Base-by-base conservation (phyloP, 2,797 vertebrate genomes). In the Anomalospiza imberbis region DNA sequence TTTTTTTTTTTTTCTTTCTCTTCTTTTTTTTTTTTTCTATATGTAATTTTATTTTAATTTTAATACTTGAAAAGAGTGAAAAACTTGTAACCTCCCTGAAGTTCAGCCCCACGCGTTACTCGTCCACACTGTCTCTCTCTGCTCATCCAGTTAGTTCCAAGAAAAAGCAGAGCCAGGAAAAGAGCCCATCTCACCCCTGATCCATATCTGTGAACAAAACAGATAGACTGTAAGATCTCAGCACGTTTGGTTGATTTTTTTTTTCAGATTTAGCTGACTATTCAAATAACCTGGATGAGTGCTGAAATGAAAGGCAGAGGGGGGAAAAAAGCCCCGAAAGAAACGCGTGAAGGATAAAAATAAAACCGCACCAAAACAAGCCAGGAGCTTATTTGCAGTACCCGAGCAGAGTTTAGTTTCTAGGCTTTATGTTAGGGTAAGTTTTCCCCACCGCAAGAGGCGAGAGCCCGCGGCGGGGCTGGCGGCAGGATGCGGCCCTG, bases 1-100 rank as follows among this genome's bases (percentile, higher is more conserved):
- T 95, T 94, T 97, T 97, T 97, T 63, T 34, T 89, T 34, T 14
- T 20, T 62, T 63, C 2, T 7, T 13, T 4, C 3, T 17, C 4
- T 6, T 14, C 6, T 66, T 67, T 72, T 80, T 51, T 45, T 79
- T 80, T 92, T 55, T n/a, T 20, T 2, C 7, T 60, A 6, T 8
- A 63, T 92, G 80, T 78, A 95, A 97, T 97, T 97, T 97, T 96
- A 95, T 95, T 93, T 97, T 96, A 96, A 97, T 97, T 98, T 97
- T 96, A 96, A 97, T 91, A 96, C 96, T 97, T 95, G 93, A 93
- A 96, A 93, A 88, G 94, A 92, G 91, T 92, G 96, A 94, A 80
- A 94, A 97, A 98, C 95, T 97, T 97, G 93, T 79, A 96, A 96
- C 96, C 96, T 91, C 93, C 89, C 88, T 77, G 86, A 97, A 93